Evolutionary conservation across 2,888 invertebrate species (phyloP).

Genomic region (Siphlonurus alternatus): DNA sequence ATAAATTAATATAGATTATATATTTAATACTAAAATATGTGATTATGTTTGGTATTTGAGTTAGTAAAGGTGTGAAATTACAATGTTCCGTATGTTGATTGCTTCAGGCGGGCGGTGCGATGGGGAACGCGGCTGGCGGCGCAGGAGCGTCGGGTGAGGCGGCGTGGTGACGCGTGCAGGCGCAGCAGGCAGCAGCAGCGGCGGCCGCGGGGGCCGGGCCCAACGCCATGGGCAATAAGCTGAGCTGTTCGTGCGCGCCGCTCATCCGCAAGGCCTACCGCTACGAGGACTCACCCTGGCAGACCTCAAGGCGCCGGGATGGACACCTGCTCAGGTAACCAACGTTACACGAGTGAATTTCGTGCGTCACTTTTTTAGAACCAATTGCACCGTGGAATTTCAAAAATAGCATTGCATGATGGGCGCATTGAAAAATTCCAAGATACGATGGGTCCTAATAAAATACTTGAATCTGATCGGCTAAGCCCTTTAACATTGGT

Average conservation of each 20-base stretch:
- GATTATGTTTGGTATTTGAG: too few relatives aligned
- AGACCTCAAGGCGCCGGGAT: slow-evolving; percentile 67
- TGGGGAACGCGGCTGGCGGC: slow-evolving; percentile 6
- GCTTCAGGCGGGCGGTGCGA: slow-evolving; percentile 1
- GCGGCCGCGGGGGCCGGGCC: slow-evolving; percentile 8
- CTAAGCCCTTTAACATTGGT: too few relatives aligned
- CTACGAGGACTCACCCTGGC: slow-evolving; percentile 93
- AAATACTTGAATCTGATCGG: too few relatives aligned
- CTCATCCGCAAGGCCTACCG: slow-evolving; percentile 92
- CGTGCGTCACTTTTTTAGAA: too few relatives aligned
- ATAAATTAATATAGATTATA: too few relatives aligned
- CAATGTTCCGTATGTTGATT: not conserved
- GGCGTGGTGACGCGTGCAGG: slow-evolving; percentile 8
- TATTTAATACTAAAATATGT: too few relatives aligned
- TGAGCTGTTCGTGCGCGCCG: slow-evolving; percentile 93
- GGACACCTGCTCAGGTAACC: slow-evolving; percentile 76
- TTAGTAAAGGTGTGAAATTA: too few relatives aligned
- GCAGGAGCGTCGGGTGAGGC: slow-evolving; percentile 2
- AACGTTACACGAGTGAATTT: too few relatives aligned
- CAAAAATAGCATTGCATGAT: too few relatives aligned
- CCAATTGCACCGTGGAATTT: too few relatives aligned
- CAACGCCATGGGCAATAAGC: slow-evolving; percentile 78
- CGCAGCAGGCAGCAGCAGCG: slow-evolving; percentile 12
- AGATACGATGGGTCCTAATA: too few relatives aligned
- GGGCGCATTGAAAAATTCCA: too few relatives aligned